Base-by-base conservation (phyloP, 2,797 vertebrate genomes). In the Picus viridis region DNA sequence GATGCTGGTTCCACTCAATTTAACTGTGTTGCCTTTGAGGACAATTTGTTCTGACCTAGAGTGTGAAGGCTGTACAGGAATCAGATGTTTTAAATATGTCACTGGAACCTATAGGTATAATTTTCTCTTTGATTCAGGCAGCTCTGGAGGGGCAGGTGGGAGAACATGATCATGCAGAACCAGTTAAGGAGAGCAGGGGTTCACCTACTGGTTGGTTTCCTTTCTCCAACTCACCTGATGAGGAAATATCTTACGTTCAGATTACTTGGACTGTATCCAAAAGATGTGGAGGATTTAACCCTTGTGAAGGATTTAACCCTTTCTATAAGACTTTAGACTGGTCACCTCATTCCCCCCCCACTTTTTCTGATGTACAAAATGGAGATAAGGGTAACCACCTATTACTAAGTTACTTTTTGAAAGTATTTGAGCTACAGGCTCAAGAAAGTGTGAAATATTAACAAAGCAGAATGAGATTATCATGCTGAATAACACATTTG, bases 1-100 rank as follows among this genome's bases (percentile, higher is more conserved):
- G 85, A 84, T 76, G 70, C 69, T 43, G 62, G 95, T 96, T 95
- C 95, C 93, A 93, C 94, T 97, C 92, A 95, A 93, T 96, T 96
- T 96, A 95, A 97, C 94, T 27, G 47, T 65, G 86, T 70, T 89
- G 49, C 74, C 93, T 89, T 90, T 69, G 89, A 95, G 90, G 75
- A 89, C 79, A 77, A 51, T 91, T 97, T 96, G 74, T 95, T 86
- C 86, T 94, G 84, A 96, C 92, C 86, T 54, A 11, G 72, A 49
- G 6, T 26, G 24, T 67, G 90, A 96, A 93, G 77, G 23, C n/a
- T 88, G 78, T 93, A 58, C 36, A 56, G 51, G 62, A 94, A 87
- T 95, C 83, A 47, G 47, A 78, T 83, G 56, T 88, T 96, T 86
- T 84, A 84, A 96, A 91, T 89, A 45, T 93, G 74, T 88, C 43